Evolutionary conservation across 2,888 invertebrate species (phyloP), one percentile per base, ranked within the genome.

Genomic region (Patella pellucida): DNA sequence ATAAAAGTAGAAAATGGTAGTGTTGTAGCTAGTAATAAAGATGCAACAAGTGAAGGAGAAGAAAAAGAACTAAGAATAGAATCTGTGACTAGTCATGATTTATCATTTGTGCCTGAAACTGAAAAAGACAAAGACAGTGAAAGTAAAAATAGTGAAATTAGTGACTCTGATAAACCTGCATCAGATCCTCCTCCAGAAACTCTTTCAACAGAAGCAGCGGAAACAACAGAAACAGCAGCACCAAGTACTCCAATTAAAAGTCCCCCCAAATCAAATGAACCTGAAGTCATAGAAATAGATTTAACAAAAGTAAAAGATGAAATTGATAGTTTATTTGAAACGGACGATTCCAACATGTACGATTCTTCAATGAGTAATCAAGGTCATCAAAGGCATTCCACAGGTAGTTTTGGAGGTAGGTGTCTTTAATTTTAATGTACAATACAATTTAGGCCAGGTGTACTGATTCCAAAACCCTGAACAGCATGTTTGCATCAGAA

Each of bases 1-100:
- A 62, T 62, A 23, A 62, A 62, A 62, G 62, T 62, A 62, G 62
- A 62, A 62, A 62, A 62, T 62, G 62, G 62, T 62, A 62, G 62
- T 62, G 62, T 62, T 62, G 62, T 62, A 62, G 62, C 62, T 19
- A 62, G 62, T 19, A 62, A 62, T 62, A 62, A 62, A 62, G 15
- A 62, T 62, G 23, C 19, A 62, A 62, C 62, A 62, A 41, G 41
- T 9, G 62, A 62, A 62, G 62, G 23, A 62, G 62, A 62, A 23
- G 62, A 62, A 23, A 23, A 23, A 23, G 19, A 62, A 62, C 62
- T 62, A 12, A 62, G 23, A 62, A 62, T 62, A 62, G 62, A 62
- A 62, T 62, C 62, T 62, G 62, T 62, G 19, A 62, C 62, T 62
- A 62, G 62, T 62, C 62, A 62, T 62, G 62, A 62, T 62, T 62